Evolutionary conservation across 2,888 invertebrate species (phyloP), one percentile per base, ranked within the genome.

Genomic region (Syritta pipiens): DNA sequence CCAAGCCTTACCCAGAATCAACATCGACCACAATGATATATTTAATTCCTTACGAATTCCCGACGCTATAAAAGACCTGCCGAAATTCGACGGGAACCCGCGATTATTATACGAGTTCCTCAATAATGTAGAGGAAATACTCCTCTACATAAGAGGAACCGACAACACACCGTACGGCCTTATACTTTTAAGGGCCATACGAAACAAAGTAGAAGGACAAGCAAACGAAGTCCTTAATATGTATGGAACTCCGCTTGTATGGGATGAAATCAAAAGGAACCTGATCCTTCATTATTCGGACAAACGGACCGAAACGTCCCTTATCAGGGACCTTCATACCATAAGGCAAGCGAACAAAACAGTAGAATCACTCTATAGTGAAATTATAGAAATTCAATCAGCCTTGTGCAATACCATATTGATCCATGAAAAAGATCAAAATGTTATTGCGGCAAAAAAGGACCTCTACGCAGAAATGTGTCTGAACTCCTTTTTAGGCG

Each of bases 371-470:
- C 83, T 82, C 37, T 82, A 83, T 20, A 55, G 81, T 9, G 55
- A 82, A 62, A 72, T 83, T 5, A 81, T 82, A 2, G 83, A 83
- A 65, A 79, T 83, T 6, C 75, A 81, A 17, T 42, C 83, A 3
- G 57, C 83, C 0, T 22, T 83, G n/a, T 59, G 30, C 1, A 83
- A 83, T 22, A 76, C 82, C 37, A 42, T 83, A 0, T 42, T 77
- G 14, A 77, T 82, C 17, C 81, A 83, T 4, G 82, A 83, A 35
- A 28, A 2, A 3, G 65, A 83, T 30, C 1, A 4, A 19, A 77
- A 65, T 5, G 82, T 83, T 17, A 63, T 83, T 0, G 9, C 14
- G 4, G 81, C 82, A 14, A 83, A 83, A 65, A 40, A 75, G 32
- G 30, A 42, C 5, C 40, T 83, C 1, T 83, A 62, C 46, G 14